These are phyloP conservation scores for Botia almorhae DNA, from an alignment of 2,797 vertebrate species.

Conservation along the genomic window DNA sequence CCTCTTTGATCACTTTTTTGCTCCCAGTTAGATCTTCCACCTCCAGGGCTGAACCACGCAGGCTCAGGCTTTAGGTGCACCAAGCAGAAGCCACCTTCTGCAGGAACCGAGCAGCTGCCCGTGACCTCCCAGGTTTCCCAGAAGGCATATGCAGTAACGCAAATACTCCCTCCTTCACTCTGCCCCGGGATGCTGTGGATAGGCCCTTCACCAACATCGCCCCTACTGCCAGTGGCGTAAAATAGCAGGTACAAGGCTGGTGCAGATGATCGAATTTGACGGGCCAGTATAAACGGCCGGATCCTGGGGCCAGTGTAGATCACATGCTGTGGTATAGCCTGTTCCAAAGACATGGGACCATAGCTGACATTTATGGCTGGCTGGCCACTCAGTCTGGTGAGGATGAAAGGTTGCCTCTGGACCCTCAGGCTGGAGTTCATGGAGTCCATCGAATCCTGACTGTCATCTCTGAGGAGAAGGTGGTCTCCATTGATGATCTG, in stretches of 20 bases:
- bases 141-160: constrained; percentile 89
- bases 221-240: constrained; percentile 78
- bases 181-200: constrained; percentile 39
- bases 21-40: constrained; percentile 77
- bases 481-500: constrained; percentile 84
- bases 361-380: constrained; percentile 86
- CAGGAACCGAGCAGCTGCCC: constrained; percentile 80
- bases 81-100: constrained; percentile 86
- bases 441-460: constrained; percentile 75
- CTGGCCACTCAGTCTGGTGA: constrained; percentile 78
- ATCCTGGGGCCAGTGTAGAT: constrained; percentile 79
- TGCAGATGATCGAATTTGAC: constrained; percentile 80
- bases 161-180: constrained; percentile 73
- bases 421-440: constrained; percentile 84
- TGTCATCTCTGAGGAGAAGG: constrained; percentile 86
- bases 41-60: constrained; percentile 83
- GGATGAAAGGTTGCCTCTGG: constrained; percentile 84
- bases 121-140: constrained; percentile 86
- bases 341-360: constrained; percentile 84
- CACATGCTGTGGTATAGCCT: constrained; percentile 81
- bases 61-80: constrained; percentile 85
- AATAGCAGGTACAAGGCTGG: constrained; percentile 90
- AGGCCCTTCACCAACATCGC: constrained; percentile 41
- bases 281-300: constrained; percentile 79
- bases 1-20: constrained; percentile 71